These are phyloP conservation scores for Drosophila sturtevanti DNA, from an alignment of 1,140 invertebrate species.

Conservation along the genomic window DNA sequence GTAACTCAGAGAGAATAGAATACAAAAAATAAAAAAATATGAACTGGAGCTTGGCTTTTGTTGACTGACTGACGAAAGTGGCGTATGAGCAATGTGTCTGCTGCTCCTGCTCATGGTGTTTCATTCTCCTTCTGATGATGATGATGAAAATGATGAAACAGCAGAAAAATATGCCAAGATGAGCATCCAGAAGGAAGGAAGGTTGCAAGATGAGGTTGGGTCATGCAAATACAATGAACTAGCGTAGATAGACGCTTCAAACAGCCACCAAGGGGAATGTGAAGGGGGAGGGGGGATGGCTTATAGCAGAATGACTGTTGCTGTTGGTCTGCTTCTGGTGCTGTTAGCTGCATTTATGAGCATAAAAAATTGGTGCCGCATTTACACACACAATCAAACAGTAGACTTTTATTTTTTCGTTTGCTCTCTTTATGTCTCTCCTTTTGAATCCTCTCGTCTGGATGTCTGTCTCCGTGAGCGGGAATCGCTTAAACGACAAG, in stretches of 20 bases:
- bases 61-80: conserved; percentile 60
- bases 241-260: conserved; percentile 30
- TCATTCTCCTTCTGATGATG: conserved; percentile 23
- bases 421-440: conserved; percentile 17
- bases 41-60: conserved; percentile 66
- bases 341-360: conserved; percentile 71
- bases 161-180: conserved; percentile 68
- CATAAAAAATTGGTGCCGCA: too few species aligned
- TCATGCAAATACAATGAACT: conserved; percentile 79
- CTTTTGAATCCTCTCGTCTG: conserved; percentile 19
- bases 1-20: not conserved
- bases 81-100: conserved; percentile 73
- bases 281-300: not conserved
- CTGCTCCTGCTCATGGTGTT: not conserved
- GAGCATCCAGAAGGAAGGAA: not conserved
- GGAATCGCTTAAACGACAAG: conserved; percentile 64
- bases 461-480: conserved; percentile 1
- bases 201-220: not conserved
- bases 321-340: not conserved
- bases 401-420: conserved; percentile 3
- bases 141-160: conserved; percentile 79
- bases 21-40: conserved; percentile 38
- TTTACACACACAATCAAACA: conserved; percentile 52
- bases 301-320: not conserved
- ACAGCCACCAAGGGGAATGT: not conserved